phyloP scores from a whole-genome alignment of 2,113 vertebrate species.

The Mirza zaza region DNA sequence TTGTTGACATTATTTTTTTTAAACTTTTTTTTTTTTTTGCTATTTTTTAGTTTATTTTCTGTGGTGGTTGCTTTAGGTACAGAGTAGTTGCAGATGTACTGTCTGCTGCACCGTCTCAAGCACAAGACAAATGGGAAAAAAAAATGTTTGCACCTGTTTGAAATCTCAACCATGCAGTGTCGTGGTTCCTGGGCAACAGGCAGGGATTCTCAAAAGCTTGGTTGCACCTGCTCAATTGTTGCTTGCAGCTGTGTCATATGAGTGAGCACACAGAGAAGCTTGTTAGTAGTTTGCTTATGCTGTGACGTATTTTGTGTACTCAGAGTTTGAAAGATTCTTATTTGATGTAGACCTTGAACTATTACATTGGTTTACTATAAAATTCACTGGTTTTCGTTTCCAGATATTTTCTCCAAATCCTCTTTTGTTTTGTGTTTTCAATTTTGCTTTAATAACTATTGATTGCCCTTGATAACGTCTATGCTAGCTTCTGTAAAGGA shows the following conservation, averaged over 20 bases:
- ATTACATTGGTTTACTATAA: conserved; percentile 40
- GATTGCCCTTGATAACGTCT: conserved; percentile 27
- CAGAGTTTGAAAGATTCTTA: conserved; percentile 69
- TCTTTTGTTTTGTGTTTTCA: conserved; percentile 34
- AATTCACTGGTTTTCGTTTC: conserved; percentile 17
- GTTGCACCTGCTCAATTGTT: conserved; percentile 84
- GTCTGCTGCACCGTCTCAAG: conserved; percentile 58
- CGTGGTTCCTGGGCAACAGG: conserved; percentile 86
- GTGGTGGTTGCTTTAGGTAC: conserved; percentile 37
- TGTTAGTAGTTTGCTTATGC: conserved; percentile 81
- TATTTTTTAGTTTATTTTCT: conserved; percentile 56
- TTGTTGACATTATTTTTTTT: conserved; percentile 45
- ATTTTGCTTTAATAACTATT: conserved; percentile 12
- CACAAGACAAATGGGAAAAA: conserved; percentile 50
- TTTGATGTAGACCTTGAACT: conserved; percentile 50
- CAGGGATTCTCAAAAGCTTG: conserved; percentile 84
- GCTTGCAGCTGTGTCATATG: conserved; percentile 82
- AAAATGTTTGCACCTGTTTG: conserved; percentile 83
- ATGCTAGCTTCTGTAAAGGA: conserved; percentile 3
- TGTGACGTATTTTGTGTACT: conserved; percentile 72
- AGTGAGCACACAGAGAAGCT: conserved; percentile 72
- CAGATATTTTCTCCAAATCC: conserved; percentile 25
- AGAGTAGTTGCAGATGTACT: conserved; percentile 47
- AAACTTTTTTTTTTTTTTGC: conserved; percentile 77
- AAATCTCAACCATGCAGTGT: conserved; percentile 80